These are phyloP conservation scores for Amblyornis subalaris DNA, from an alignment of 2,113 vertebrate species.

Conservation along the genomic window DNA sequence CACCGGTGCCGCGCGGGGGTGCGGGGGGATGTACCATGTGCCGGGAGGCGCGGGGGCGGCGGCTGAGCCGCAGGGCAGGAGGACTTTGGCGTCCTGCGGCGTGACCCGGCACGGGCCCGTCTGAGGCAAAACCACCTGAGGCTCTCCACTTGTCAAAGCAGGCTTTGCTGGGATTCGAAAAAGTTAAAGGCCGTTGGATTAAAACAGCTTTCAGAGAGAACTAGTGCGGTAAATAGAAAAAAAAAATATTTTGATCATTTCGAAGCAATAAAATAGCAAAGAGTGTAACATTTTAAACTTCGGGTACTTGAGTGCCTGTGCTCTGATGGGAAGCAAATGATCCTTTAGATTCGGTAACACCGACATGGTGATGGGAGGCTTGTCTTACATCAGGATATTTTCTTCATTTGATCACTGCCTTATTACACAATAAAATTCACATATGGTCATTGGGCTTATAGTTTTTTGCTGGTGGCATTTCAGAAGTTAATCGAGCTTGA, in stretches of 20 bases:
- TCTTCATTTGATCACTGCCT: neutral
- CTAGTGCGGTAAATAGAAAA: neutral
- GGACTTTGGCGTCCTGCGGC: accelerated
- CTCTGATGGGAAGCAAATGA: neutral
- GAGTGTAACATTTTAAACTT: neutral
- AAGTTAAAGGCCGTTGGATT: neutral
- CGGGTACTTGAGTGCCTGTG: neutral
- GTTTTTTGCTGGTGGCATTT: neutral
- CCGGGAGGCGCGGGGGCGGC: neutral
- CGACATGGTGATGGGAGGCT: neutral
- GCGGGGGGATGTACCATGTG: neutral
- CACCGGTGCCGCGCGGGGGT: neutral
- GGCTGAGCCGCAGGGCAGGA: neutral
- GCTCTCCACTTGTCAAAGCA: accelerated
- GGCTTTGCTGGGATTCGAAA: accelerated
- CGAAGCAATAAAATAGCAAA: neutral
- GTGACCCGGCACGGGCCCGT: accelerated
- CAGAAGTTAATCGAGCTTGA: neutral
- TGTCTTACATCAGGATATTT: neutral
- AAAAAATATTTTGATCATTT: neutral
- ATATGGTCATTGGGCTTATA: neutral
- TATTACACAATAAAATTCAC: neutral
- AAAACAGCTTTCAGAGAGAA: neutral
- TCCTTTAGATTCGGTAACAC: neutral
- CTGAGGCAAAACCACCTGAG: accelerated